Evolutionary conservation across 2,113 vertebrate species (phyloP).

Genomic region (Lycocorax pyrrhopterus): DNA sequence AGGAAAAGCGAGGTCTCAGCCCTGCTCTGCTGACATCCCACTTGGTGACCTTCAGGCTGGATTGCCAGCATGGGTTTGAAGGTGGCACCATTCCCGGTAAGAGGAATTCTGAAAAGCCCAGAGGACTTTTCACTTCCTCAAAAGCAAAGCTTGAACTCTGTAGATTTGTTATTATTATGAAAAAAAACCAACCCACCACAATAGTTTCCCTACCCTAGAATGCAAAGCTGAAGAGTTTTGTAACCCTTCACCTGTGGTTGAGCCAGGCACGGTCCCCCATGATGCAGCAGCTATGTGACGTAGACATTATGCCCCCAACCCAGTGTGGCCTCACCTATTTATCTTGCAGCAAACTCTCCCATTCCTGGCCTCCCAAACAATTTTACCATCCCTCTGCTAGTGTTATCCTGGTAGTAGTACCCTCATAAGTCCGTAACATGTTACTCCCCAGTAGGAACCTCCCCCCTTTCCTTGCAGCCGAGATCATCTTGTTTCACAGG

Average conservation of each 20-base stretch:
- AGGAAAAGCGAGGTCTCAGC: background rate
- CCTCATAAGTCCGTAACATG: rapidly evolving
- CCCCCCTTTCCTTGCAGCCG: rapidly evolving
- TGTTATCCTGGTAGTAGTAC: background rate
- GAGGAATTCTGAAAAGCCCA: background rate
- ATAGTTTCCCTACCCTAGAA: background rate
- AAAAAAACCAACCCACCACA: background rate
- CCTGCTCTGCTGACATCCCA: background rate
- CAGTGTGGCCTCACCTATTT: background rate
- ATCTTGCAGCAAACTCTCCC: background rate
- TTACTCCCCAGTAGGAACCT: background rate
- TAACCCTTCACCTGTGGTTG: background rate
- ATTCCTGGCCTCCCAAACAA: background rate
- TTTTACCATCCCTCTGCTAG: background rate
- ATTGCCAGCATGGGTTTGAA: background rate
- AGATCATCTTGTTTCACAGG: background rate
- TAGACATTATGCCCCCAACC: background rate
- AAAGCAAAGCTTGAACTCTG: background rate
- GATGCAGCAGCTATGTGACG: rapidly evolving
- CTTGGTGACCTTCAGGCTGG: background rate
- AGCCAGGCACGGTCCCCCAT: background rate
- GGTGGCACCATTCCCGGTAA: background rate
- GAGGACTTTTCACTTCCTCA: background rate
- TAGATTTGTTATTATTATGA: background rate
- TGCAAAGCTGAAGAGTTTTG: background rate